These are phyloP conservation scores for Tapera naevia DNA, from an alignment of 2,797 vertebrate genomes.

Conservation along the genomic window DNA sequence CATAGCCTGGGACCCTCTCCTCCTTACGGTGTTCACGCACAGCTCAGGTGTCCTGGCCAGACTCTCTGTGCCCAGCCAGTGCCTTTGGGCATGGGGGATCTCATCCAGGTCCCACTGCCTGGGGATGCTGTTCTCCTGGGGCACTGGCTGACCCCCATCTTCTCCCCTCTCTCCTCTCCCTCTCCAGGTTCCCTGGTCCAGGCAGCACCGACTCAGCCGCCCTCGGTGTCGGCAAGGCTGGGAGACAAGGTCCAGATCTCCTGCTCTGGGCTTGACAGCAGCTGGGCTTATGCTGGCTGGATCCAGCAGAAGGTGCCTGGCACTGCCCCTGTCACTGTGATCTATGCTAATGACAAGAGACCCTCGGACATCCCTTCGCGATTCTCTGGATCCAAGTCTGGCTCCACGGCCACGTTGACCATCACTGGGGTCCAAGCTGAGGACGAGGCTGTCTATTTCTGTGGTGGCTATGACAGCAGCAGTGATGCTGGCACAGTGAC, in stretches of 20 bases:
- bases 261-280: background rate
- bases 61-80: background rate
- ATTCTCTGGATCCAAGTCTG: fast-evolving
- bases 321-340: background rate
- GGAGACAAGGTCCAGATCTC: background rate
- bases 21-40: background rate
- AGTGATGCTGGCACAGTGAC: background rate
- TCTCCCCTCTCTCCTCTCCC: too few relatives aligned
- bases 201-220: background rate
- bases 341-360: fast-evolving
- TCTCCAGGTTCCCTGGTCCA: background rate
- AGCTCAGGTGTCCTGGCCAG: background rate
- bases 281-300: background rate
- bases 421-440: background rate
- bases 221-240: fast-evolving
- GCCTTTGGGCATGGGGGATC: background rate
- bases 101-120: background rate
- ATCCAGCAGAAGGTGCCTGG: background rate
- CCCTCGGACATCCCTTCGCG: background rate
- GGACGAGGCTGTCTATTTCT: background rate
- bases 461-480: background rate
- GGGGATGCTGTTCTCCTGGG: too few relatives aligned
- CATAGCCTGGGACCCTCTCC: background rate
- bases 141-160: too few relatives aligned
- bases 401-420: background rate